A percentile compares a stretch with the other conserved stretches of the same genome.
Conservation (phyloP, 2,888 invertebrate species). For the Leptogaster cylindrica region DNA sequence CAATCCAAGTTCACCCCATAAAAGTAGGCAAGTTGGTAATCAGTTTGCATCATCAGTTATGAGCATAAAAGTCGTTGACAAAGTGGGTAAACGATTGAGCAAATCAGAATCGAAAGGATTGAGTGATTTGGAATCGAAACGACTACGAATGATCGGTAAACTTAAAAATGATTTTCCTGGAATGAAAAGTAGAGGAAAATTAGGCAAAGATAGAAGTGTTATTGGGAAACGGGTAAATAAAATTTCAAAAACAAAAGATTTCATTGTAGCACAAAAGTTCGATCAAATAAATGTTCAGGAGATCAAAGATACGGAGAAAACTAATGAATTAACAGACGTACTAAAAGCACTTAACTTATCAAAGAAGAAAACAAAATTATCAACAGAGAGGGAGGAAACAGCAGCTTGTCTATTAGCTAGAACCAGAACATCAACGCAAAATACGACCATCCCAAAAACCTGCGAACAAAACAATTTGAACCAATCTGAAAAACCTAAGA, state of each 20-base stretch:
- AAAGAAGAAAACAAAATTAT: no score
- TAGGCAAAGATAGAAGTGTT: slow-evolving; percentile 38
- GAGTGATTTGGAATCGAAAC: slow-evolving; percentile 53
- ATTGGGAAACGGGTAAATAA: not conserved
- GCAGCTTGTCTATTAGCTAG: not conserved
- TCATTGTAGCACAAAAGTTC: slow-evolving; percentile 3
- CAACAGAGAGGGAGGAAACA: no score
- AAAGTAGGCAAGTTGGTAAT: no score
- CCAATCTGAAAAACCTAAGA: no score
- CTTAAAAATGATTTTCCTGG: slow-evolving; percentile 48
- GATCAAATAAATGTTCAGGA: not conserved
- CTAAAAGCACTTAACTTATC: slow-evolving; percentile 57
- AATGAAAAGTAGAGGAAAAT: no score
- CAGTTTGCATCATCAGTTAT: not conserved
- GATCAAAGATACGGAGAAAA: slow-evolving; percentile 29
- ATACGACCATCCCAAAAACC: no score
- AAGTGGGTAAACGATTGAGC: no score
- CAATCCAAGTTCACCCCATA: not conserved
- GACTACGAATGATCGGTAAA: slow-evolving; percentile 57
- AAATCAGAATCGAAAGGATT: slow-evolving; percentile 35
- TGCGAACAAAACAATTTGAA: no score
- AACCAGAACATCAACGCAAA: no score
- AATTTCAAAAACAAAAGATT: not conserved
- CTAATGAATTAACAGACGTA: slow-evolving; percentile 53
- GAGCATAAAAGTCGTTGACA: not conserved